Conservation (phyloP, 2,113 vertebrate genomes). For the Brachionichthys hirsutus region DNA sequence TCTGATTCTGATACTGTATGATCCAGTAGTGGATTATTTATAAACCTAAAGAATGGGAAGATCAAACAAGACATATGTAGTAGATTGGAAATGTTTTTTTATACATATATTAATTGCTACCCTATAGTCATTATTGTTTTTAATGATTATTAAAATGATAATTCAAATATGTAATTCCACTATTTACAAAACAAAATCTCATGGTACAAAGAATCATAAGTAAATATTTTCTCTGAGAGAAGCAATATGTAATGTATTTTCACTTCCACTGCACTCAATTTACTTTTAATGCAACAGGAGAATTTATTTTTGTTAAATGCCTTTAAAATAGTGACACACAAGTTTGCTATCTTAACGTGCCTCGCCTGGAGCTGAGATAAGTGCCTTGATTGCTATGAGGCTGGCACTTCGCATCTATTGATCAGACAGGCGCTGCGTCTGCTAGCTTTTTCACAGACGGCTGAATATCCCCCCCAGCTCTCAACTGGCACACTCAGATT, state of each 20-base stretch:
- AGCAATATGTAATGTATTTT: too few relatives aligned
- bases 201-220: too few relatives aligned
- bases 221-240: too few relatives aligned
- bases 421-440: constrained; percentile 22
- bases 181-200: too few relatives aligned
- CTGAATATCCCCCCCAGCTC: constrained; percentile 47
- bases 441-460: constrained; percentile 22
- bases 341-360: background rate
- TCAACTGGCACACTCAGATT: constrained; percentile 51
- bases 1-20: too few relatives aligned
- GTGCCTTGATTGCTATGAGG: background rate
- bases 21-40: too few relatives aligned
- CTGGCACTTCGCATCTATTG: constrained; percentile 24
- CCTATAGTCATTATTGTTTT: background rate
- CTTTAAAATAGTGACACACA: background rate
- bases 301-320: background rate
- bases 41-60: background rate
- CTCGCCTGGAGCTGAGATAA: constrained; percentile 7
- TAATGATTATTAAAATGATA: background rate
- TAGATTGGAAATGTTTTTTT: background rate
- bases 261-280: constrained; percentile 10
- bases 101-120: too few relatives aligned
- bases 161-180: too few relatives aligned
- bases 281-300: background rate
- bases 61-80: background rate